Conservation (phyloP, 2,888 invertebrate genomes). For the Resseliella maxima region DNA sequence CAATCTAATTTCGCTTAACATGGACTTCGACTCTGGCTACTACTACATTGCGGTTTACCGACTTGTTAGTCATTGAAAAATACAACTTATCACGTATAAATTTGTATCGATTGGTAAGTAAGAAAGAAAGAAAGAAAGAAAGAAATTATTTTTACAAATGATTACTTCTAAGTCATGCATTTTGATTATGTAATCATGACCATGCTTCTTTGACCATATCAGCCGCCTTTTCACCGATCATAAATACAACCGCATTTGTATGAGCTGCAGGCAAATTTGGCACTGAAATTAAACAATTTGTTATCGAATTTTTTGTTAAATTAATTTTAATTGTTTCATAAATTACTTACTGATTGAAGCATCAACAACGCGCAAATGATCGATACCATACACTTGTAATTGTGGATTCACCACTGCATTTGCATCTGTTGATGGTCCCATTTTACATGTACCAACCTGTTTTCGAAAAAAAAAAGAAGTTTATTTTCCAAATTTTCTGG, state of each 20-base stretch:
- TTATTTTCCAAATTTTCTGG: too few species aligned
- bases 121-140: neutral
- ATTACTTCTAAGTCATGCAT: neutral
- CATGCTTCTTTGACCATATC: conserved; percentile 70
- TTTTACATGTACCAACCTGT: conserved; percentile 77
- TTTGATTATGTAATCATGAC: conserved; percentile 61
- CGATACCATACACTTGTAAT: conserved; percentile 70
- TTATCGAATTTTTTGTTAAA: neutral
- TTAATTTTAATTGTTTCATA: neutral
- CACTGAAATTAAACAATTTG: conserved; percentile 64
- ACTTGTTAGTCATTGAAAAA: neutral
- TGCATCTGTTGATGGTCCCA: conserved; percentile 73
- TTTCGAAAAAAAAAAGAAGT: too few species aligned
- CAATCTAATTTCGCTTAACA: neutral
- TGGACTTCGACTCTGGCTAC: neutral
- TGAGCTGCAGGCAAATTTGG: conserved; percentile 72
- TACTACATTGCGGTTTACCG: neutral
- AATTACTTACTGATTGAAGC: conserved; percentile 67
- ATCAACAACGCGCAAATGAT: conserved; percentile 70
- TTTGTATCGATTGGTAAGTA: neutral
- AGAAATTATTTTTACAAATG: conserved; percentile 41
- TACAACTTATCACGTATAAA: neutral
- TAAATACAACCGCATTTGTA: conserved; percentile 71
- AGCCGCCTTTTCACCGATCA: conserved; percentile 73
- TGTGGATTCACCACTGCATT: conserved; percentile 74